phyloP scores from a whole-genome alignment of 2,113 vertebrate genomes.

The Tor tambroides region DNA sequence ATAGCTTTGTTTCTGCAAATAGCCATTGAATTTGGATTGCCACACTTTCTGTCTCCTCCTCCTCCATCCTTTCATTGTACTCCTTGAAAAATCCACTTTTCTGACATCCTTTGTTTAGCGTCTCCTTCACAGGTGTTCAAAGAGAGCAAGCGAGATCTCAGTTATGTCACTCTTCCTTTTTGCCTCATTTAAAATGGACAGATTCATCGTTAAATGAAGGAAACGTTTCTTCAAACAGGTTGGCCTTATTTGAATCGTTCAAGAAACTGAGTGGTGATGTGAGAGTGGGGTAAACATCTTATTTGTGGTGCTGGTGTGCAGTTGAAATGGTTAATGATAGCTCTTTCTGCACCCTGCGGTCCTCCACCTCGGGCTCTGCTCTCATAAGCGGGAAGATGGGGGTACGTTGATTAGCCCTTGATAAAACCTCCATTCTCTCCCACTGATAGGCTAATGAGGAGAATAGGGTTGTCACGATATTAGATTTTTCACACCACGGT shows the following conservation, averaged over 20 bases:
- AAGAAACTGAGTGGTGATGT: neutral
- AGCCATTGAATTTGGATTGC: neutral
- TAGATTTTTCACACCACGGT: too few relatives aligned
- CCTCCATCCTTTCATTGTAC: slow-evolving; percentile 14
- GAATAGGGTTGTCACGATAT: too few relatives aligned
- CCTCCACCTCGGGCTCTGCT: neutral
- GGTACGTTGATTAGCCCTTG: slow-evolving; percentile 18
- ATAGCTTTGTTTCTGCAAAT: neutral
- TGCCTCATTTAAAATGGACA: slow-evolving; percentile 1
- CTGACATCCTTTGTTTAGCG: neutral
- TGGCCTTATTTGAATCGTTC: neutral
- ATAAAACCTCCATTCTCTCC: slow-evolving; percentile 18
- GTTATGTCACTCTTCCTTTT: neutral
- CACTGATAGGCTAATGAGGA: slow-evolving; percentile 35
- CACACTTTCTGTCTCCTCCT: slow-evolving; percentile 1
- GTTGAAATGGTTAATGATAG: neutral
- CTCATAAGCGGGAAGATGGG: neutral
- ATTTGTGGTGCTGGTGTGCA: neutral
- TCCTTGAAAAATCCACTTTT: neutral
- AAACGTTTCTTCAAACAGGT: neutral
- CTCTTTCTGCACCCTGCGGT: neutral
- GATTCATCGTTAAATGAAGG: neutral
- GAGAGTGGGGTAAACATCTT: neutral
- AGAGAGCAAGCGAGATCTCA: slow-evolving; percentile 1
- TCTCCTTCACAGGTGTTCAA: slow-evolving; percentile 11